Evolutionary conservation across 2,888 invertebrate species (phyloP).

Genomic region (Apantesis nais): DNA sequence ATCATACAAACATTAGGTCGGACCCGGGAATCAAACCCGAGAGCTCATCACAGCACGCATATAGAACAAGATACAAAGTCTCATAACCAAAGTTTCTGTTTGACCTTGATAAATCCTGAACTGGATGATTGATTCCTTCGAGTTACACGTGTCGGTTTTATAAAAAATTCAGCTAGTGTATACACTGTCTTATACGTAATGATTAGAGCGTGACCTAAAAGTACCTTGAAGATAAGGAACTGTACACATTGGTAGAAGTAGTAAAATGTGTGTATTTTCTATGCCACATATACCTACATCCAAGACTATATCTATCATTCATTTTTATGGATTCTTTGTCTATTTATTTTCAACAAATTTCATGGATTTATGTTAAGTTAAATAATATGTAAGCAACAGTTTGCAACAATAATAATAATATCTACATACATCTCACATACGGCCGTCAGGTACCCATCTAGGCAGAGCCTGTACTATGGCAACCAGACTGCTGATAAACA

Average conservation of each 20-base stretch:
- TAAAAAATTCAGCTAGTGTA: slow-evolving; percentile 22
- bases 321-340: not conserved
- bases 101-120: not conserved
- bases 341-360: not conserved
- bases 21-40: too few relatives aligned
- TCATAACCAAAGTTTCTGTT: not conserved
- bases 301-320: not conserved
- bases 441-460: too few relatives aligned
- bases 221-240: not conserved
- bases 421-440: too few relatives aligned
- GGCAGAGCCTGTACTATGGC: too few relatives aligned
- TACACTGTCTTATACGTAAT: not conserved
- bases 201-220: slow-evolving; percentile 5
- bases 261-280: not conserved
- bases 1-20: too few relatives aligned
- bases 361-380: not conserved
- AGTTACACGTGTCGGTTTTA: slow-evolving; percentile 14
- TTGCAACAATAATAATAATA: not conserved
- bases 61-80: not conserved
- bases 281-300: not conserved
- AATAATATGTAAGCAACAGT: not conserved
- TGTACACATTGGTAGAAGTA: not conserved
- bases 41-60: too few relatives aligned
- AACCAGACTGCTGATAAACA: too few relatives aligned
- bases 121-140: slow-evolving; percentile 26